Evolutionary conservation across 2,797 vertebrate genomes (phyloP).

Genomic region (Melanotaenia parkinsoni): DNA sequence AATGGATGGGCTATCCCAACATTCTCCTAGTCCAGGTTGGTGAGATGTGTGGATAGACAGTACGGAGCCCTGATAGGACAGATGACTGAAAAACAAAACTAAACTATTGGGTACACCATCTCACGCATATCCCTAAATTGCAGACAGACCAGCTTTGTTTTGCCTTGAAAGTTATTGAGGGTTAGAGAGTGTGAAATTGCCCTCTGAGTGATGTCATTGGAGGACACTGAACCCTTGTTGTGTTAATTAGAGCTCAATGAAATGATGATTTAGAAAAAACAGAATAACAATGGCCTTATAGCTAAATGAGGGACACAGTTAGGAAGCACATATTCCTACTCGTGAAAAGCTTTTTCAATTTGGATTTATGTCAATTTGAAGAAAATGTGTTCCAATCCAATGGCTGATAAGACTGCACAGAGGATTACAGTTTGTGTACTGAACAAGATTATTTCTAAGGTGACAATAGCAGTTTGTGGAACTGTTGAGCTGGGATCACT

Average conservation of each 20-base stretch:
- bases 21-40: constrained; percentile 6
- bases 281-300: constrained; percentile 55
- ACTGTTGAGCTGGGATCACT: constrained; percentile 42
- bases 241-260: constrained; percentile 76
- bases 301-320: constrained; percentile 60
- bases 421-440: constrained; percentile 23
- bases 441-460: constrained; percentile 40
- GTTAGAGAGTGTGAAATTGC: constrained; percentile 78
- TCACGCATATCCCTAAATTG: constrained; percentile 61
- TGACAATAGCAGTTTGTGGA: constrained; percentile 43
- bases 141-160: constrained; percentile 75
- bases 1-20: constrained; percentile 28
- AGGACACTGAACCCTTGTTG: constrained; percentile 78
- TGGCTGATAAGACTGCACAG: constrained; percentile 6
- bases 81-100: constrained; percentile 39
- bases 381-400: constrained; percentile 16
- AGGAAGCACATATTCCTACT: constrained; percentile 31
- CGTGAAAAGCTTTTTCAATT: constrained; percentile 36
- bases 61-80: constrained; percentile 27
- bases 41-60: constrained; percentile 32
- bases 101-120: constrained; percentile 56
- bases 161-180: constrained; percentile 71
- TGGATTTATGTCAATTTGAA: constrained; percentile 35
- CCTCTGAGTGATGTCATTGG: constrained; percentile 76
- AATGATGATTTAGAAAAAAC: constrained; percentile 63